Evolutionary conservation across 2,113 vertebrate genomes (phyloP).

Genomic region (Climacteris rufus): DNA sequence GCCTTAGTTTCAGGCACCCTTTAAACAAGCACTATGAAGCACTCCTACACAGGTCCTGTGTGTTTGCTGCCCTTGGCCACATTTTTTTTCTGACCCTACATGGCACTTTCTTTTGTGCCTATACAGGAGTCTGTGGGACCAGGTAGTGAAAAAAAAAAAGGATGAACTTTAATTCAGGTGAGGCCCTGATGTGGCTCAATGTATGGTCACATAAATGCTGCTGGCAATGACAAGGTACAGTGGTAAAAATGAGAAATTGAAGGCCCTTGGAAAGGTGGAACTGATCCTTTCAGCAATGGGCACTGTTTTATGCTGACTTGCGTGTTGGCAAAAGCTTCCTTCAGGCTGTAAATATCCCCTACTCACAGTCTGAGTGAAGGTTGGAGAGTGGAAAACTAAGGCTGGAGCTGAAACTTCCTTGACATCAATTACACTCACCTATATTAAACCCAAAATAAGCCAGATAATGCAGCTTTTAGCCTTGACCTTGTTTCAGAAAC

Average conservation of each 20-base stretch:
- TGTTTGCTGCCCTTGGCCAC: background rate
- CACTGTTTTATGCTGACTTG: background rate
- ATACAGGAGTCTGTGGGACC: background rate
- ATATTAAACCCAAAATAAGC: background rate
- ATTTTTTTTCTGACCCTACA: background rate
- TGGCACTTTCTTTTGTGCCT: background rate
- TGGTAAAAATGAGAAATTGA: background rate
- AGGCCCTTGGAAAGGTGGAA: background rate
- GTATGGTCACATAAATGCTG: background rate
- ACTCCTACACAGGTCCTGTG: background rate
- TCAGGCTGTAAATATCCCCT: background rate
- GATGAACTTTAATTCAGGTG: background rate
- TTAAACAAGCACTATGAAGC: background rate
- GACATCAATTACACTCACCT: background rate
- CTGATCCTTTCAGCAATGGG: background rate
- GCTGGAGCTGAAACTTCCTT: background rate
- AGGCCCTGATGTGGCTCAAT: background rate
- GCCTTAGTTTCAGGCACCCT: background rate
- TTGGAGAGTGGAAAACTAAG: background rate
- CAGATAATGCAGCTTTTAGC: background rate
- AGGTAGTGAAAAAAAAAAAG: background rate
- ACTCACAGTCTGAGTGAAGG: background rate
- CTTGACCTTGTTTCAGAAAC: background rate
- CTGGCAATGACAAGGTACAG: accelerated
- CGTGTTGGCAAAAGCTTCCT: background rate